Percentiles rank a stretch among this genome's conserved stretches.
phyloP scores from a whole-genome alignment of 1,140 invertebrate genomes.

The Drosophila mayri region DNA sequence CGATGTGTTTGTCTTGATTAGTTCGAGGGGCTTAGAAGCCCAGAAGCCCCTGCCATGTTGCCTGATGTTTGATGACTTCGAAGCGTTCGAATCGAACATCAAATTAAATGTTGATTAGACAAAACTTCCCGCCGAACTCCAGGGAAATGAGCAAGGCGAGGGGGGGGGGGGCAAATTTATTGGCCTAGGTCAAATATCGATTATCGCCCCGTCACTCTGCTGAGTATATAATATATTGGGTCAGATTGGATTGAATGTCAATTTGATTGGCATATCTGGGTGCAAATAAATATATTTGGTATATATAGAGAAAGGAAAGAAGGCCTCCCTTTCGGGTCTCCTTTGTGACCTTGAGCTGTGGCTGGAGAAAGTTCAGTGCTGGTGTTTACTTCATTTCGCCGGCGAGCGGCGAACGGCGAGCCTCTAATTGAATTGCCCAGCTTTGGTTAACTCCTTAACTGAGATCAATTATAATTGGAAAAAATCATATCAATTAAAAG shows the following conservation, averaged over 20 bases:
- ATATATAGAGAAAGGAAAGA: background rate
- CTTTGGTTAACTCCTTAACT: conserved; percentile 55
- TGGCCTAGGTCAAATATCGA: conserved; percentile 83
- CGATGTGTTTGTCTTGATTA: conserved; percentile 77
- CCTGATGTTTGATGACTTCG: conserved; percentile 41
- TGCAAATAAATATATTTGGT: conserved; percentile 32
- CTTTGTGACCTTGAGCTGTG: conserved; percentile 40
- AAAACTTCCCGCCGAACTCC: conserved; percentile 19
- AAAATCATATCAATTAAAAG: conserved; percentile 54
- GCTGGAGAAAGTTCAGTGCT: conserved; percentile 12
- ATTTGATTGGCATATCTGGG: conserved; percentile 77
- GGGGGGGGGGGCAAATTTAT: conserved; percentile 45
- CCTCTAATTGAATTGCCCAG: conserved; percentile 46
- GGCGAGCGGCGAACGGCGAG: background rate
- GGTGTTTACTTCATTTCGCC: conserved; percentile 29
- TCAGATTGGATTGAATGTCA: conserved; percentile 80
- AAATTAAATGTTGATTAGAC: conserved; percentile 79
- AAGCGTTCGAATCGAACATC: conserved; percentile 69
- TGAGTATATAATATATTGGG: conserved; percentile 42
- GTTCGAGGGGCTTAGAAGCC: conserved; percentile 19
- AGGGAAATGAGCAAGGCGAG: background rate
- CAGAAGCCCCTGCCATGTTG: conserved; percentile 26
- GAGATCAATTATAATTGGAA: conserved; percentile 57
- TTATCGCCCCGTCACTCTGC: conserved; percentile 53
- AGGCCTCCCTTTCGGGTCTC: conserved; percentile 13